Evolutionary conservation across 2,888 invertebrate species (phyloP), one percentile per base, ranked within the genome.

Genomic region (Meiosimyza decipiens): DNA sequence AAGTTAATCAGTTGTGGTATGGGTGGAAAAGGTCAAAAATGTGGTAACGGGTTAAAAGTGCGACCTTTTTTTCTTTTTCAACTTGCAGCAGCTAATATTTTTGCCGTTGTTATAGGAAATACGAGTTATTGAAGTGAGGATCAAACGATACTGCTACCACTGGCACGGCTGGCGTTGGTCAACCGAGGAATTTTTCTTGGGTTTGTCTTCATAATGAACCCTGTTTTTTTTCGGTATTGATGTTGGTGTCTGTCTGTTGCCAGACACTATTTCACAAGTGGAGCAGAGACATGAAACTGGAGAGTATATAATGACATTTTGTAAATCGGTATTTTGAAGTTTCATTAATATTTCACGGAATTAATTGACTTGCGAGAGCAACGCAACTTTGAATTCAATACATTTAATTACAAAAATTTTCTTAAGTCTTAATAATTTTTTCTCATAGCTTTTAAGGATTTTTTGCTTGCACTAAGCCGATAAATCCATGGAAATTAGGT

Each of bases 171-270:
- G 70, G 54, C 70, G 13, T 15, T 63, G 70, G 70, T 70, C 62
- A 70, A 70, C 70, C 70, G 70, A 70, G 62, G 62, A 70, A 70
- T 70, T 70, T 70, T 70, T 62, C 70, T 70, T 70, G 70, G 62
- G 54, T 70, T 70, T 22, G 22, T 40, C 62, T 63, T 40, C 40
- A 28, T 22, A 70, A 63, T 70, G 70, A 70, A 63, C 54, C 62
- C 70, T 54, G 33, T 49, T 70, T 62, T 22, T 51, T n/a, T 2
- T 33, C 22, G 22, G 22, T 22, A 22, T 22, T 22, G 22, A 22
- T 59, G 28, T 69, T 51, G 60, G 59, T 62, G 62, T 62, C 50
- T 62, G 52, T 62, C 62, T 62, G 74, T 74, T 74, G 72, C 71
- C 59, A 67, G 51, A 63, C 72, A 72, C 64, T 66, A 67, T 72